Conservation (phyloP, 2,797 vertebrate genomes). For the Xerus rutilus region DNA sequence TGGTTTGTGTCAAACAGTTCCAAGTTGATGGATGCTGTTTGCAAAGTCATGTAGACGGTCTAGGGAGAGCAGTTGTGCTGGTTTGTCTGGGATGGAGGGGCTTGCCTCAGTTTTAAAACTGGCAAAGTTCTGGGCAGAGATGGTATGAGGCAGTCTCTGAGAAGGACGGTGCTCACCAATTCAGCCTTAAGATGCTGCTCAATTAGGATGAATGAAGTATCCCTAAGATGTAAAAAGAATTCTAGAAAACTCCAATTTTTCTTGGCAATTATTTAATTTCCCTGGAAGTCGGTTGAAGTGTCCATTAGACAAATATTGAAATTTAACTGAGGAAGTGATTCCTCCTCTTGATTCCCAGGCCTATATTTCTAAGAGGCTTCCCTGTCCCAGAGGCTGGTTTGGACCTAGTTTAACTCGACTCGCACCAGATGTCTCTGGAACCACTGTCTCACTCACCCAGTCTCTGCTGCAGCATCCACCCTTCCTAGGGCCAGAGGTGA, state of each 20-base stretch:
- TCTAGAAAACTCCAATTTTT: slow-evolving; percentile 35
- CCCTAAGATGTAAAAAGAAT: neutral
- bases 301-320: slow-evolving; percentile 22
- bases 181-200: neutral
- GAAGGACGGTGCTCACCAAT: neutral
- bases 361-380: neutral
- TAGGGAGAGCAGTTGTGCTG: neutral
- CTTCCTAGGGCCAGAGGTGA: neutral
- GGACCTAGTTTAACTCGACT: neutral
- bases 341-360: neutral
- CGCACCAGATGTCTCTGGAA: neutral
- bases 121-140: neutral
- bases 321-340: slow-evolving; percentile 37
- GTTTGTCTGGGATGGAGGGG: neutral
- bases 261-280: neutral
- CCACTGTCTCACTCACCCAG: neutral
- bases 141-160: neutral
- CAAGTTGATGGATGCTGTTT: neutral
- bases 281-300: neutral
- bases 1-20: neutral
- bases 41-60: neutral
- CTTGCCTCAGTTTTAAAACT: slow-evolving; percentile 29
- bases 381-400: neutral
- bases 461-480: neutral
- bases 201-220: neutral